phyloP scores from a whole-genome alignment of 1,140 invertebrate species.

The Thaumatotibia leucotreta region DNA sequence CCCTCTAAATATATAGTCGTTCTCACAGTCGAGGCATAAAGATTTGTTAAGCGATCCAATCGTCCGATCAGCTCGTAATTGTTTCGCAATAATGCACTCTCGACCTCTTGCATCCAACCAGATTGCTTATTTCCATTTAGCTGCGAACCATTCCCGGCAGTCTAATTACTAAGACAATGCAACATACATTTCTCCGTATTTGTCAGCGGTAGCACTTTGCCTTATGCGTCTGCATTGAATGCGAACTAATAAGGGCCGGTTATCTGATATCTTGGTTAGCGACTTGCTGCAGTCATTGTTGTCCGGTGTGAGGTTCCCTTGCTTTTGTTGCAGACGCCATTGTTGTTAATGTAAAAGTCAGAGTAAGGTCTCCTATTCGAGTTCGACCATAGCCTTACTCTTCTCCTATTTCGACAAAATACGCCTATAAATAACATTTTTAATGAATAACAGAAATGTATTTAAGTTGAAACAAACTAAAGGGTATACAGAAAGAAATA shows the following conservation, averaged over 20 bases:
- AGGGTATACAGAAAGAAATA: no score
- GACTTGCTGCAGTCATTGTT: not conserved
- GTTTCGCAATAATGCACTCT: constrained; percentile 15
- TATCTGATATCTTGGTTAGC: not conserved
- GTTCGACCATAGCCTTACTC: no score
- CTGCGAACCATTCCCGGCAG: not conserved
- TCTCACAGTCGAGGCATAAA: constrained; percentile 16
- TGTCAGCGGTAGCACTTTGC: constrained; percentile 9
- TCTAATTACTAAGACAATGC: constrained; percentile 7
- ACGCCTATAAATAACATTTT: no score
- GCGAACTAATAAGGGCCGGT: constrained; percentile 3
- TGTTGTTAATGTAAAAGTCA: not conserved
- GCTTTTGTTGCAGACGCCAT: not conserved
- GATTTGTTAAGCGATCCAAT: constrained; percentile 19
- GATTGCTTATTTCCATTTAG: not conserved
- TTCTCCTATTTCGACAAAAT: no score
- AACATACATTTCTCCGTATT: constrained; percentile 1
- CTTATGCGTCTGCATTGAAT: constrained; percentile 2
- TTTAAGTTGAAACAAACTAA: no score
- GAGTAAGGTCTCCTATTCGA: no score
- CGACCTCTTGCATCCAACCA: constrained; percentile 7
- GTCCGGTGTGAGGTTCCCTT: not conserved
- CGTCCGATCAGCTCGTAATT: constrained; percentile 18
- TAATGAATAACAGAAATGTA: no score
- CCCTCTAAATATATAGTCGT: not conserved